Evolutionary conservation across 2,113 vertebrate species (phyloP), one percentile per base, ranked within the genome.

Genomic region (Nyctereutes procyonoides): DNA sequence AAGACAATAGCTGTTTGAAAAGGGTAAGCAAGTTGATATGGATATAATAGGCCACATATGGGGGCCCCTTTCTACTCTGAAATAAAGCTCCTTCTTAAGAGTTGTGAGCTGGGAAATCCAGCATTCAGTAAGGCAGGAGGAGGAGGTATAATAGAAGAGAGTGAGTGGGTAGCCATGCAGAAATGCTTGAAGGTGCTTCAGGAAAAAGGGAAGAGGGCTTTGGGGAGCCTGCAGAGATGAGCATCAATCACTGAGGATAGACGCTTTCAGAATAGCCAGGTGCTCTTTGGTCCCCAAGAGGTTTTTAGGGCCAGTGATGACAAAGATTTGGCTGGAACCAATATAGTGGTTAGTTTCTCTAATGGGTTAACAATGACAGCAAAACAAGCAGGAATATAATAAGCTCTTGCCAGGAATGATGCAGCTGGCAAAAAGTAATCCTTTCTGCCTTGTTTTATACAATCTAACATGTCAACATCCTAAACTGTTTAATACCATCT

Each of bases 41-140:
- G 99, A 99, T 99, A 99, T 99, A 99, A 99, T 98, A 98, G 98
- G 97, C 98, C 98, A 99, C 98, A 99, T 98, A 98, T 98, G 98
- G 98, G 96, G 98, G 98, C 85, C 96, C 95, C 92, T 99, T 99
- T 99, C 98, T 98, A 95, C 98, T 98, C 97, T 98, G 98, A 98
- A 99, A 99, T 99, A 99, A 99, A 99, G 98, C 98, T 98, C 2
- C 98, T 98, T 97, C 98, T 99, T 97, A 98, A 98, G 97, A 98
- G 93, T 98, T 98, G 98, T 97, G 98, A 98, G 98, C 98, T 98
- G 98, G 97, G 98, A 99, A 99, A 98, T 92, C 95, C 87, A 98
- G 98, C 91, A 98, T 98, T 98, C 96, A 98, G 96, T 77, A 98
- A 98, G 97, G 98, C 95, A 97, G 97, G 95, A 97, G 97, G 93